Evolutionary conservation across 2,797 vertebrate genomes (phyloP).

Genomic region (Sebastes wilsoni): DNA sequence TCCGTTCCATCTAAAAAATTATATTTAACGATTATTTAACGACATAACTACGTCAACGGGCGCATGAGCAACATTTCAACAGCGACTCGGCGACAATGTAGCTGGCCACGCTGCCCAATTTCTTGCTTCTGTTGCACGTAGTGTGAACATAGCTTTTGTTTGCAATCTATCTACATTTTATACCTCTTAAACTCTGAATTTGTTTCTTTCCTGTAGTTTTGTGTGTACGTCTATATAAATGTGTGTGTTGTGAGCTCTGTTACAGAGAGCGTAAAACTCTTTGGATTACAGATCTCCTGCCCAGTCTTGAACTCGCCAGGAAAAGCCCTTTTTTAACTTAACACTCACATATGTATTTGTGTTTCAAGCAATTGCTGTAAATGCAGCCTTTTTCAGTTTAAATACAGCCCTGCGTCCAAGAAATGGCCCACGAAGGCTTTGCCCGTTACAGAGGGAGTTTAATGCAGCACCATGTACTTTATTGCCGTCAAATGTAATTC

Average conservation of each 20-base stretch:
- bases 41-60: too few relatives aligned
- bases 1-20: too few relatives aligned
- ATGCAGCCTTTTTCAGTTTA: constrained; percentile 64
- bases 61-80: too few relatives aligned
- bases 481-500: constrained; percentile 78
- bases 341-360: constrained; percentile 62
- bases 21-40: neutral
- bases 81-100: too few relatives aligned
- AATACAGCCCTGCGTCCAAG: constrained; percentile 66
- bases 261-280: constrained; percentile 36
- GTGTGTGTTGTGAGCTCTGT: neutral
- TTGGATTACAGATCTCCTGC: constrained; percentile 54
- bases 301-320: constrained; percentile 53
- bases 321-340: constrained; percentile 59
- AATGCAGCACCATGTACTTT: constrained; percentile 68
- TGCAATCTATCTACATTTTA: neutral
- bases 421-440: constrained; percentile 63
- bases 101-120: too few relatives aligned
- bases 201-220: constrained; percentile 19
- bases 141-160: neutral
- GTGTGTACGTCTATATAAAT: neutral
- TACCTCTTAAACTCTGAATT: constrained; percentile 6
- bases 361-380: constrained; percentile 69
- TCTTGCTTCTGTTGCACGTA: too few relatives aligned
- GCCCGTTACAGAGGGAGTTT: constrained; percentile 54